Evolutionary conservation across 2,888 invertebrate genomes (phyloP).

Genomic region (Torymus tubicola): DNA sequence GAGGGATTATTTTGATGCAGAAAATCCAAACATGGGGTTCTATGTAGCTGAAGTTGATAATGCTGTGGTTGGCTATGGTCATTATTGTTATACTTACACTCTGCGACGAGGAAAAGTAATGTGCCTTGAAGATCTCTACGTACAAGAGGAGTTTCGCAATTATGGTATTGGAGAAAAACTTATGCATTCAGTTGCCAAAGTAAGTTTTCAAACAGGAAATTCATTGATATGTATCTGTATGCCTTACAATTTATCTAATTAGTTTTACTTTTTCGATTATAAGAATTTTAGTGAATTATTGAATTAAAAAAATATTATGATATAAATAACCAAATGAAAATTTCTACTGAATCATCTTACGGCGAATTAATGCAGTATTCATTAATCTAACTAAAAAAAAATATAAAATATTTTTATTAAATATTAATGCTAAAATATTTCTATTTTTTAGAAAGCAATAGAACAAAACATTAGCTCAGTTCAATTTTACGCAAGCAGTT

Average conservation of each 20-base stretch:
- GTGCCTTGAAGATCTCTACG: slow-evolving; percentile 92
- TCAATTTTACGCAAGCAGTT: slow-evolving; percentile 88
- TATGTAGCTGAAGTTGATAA: slow-evolving; percentile 81
- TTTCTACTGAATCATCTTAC: no score
- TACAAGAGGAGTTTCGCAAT: slow-evolving; percentile 81
- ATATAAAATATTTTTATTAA: no score
- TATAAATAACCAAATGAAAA: no score
- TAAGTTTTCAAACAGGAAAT: slow-evolving; percentile 66
- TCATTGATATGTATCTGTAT: no score
- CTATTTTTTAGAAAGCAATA: slow-evolving; percentile 68
- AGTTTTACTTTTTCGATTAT: no score
- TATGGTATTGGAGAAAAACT: slow-evolving; percentile 83
- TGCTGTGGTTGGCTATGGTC: slow-evolving; percentile 84
- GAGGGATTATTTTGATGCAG: slow-evolving; percentile 83
- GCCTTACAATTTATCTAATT: no score
- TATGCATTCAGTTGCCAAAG: slow-evolving; percentile 84
- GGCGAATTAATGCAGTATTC: no score
- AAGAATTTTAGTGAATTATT: no score
- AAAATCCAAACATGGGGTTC: slow-evolving; percentile 83
- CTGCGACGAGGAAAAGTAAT: slow-evolving; percentile 90
- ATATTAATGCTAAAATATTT: no score
- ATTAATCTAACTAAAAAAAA: no score
- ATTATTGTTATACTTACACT: slow-evolving; percentile 90
- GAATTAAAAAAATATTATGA: no score
- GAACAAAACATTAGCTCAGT: slow-evolving; percentile 80